Percentiles rank a stretch among this genome's conserved stretches.
phyloP scores from a whole-genome alignment of 2,113 vertebrate genomes.

The Peromyscus maniculatus region DNA sequence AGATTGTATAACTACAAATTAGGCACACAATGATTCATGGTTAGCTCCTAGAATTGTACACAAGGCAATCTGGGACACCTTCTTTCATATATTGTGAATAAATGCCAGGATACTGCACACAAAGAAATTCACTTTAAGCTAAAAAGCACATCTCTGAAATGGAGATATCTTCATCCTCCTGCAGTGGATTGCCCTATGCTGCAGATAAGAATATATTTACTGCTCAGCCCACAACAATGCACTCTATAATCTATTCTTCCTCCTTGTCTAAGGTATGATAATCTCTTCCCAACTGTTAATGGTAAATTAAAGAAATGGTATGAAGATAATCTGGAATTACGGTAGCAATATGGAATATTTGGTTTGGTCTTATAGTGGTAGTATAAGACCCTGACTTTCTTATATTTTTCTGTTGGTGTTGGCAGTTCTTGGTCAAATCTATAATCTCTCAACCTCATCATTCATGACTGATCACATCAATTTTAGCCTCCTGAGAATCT shows the following conservation, averaged over 20 bases:
- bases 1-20: background rate
- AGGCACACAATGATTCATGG: background rate
- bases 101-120: background rate
- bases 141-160: background rate
- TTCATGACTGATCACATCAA: too few species aligned
- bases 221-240: too few species aligned
- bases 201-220: background rate
- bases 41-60: background rate
- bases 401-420: background rate
- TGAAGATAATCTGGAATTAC: background rate
- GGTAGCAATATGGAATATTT: background rate
- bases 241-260: background rate
- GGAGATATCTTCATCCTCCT: background rate
- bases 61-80: too few species aligned
- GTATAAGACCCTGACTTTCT: background rate
- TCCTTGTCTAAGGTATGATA: background rate
- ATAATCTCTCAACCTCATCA: background rate
- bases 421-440: background rate
- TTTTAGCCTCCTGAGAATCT: background rate
- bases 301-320: constrained; percentile 24
- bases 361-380: background rate
- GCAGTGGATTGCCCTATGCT: background rate
- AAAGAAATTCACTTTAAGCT: background rate
- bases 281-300: background rate
- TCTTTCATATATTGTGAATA: background rate